Base-by-base conservation (phyloP, 2,888 invertebrate species). In the Salticus scenicus region DNA sequence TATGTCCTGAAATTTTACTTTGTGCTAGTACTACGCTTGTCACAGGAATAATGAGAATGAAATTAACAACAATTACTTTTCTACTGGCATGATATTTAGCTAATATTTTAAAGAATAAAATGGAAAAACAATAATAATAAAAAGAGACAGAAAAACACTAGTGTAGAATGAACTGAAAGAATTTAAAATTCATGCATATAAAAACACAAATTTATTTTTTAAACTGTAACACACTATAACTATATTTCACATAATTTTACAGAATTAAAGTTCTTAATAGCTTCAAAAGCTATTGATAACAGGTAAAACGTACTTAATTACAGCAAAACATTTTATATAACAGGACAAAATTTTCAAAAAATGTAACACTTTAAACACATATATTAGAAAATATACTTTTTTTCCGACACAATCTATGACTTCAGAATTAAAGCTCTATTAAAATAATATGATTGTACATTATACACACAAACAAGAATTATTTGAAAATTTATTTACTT, bases 311-410 rank as follows among this genome's bases (percentile, higher is more conserved):
- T 57, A 57, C 24, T 20, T 4, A 24, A 57, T 20, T 57, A 12
- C 17, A 5, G 57, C 57, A 57, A 57, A 5, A 47, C 2, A 24
- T 57, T n/a, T n/a, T n/a, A n/a, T 24, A 71, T 57, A 71, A 71
- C 51, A 76, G n/a, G 66, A 66, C 66, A 78, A 14, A 66, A 57
- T n/a, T 63, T 81, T 69, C n/a, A 31, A 74, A 47, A 81, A 69
- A 66, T 80, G 30, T 74, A 41, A 51, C 41, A 70, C 24, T 72
- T 47, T 31, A 10, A 41, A 33, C n/a, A 42, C 17, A 64, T 33
- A 41, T 81, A 74, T 81, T 69, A 67, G 67, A 74, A 73, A 69
- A 81, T 74, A 74, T 74, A 74, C 33, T 47, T 74, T 63, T 27
- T 12, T 24, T 24, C 57, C 20, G 24, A 57, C 20, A 24, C 20